Base-by-base conservation (phyloP, 2,888 invertebrate genomes). In the Chymomyza caudatula region DNA sequence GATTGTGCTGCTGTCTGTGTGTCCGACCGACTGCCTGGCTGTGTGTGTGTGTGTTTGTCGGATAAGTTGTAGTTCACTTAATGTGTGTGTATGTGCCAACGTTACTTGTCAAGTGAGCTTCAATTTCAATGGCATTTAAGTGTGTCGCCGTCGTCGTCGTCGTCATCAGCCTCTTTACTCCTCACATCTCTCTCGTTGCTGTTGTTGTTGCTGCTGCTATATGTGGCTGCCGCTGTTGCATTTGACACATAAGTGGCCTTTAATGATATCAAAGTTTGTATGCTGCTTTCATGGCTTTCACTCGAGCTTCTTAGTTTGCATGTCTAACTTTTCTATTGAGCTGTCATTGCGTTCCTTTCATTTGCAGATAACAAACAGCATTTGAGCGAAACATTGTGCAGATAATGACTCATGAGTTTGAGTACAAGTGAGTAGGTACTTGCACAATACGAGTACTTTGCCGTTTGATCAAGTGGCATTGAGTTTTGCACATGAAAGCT, bases 221-320 rank as follows among this genome's bases (percentile, higher is more conserved):
- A n/a, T 47, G 65, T 59, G 47, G 44, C 74, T 67, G 74, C 57
- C 66, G 61, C 62, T 77, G 65, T 79, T 78, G 78, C 78, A 81
- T 74, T 78, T 81, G 82, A 78, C 78, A 81, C 79, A 78, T 78
- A 78, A 78, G 81, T 81, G 82, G 81, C 67, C 74, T 81, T 78
- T 78, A 78, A 78, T 78, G 82, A 81, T 81, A 76, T 78, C 74
- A 81, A 78, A 78, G 76, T 73, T 73, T 61, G 69, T 77, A 61
- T 63, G 69, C 59, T 69, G 69, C 74, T 68, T 73, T 73, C 73
- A 68, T 60, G 69, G 64, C 70, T 56, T 67, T 61, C 63, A 22
- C 51, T 51, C 19, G 23, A 51, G 51, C 54, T 37, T 20, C 62
- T 62, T 58, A 62, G 72, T 71, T 79, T 74, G 74, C 72, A 77